These are phyloP conservation scores for Murina feae DNA, from an alignment of 2,113 vertebrate species.

Conservation along the genomic window DNA sequence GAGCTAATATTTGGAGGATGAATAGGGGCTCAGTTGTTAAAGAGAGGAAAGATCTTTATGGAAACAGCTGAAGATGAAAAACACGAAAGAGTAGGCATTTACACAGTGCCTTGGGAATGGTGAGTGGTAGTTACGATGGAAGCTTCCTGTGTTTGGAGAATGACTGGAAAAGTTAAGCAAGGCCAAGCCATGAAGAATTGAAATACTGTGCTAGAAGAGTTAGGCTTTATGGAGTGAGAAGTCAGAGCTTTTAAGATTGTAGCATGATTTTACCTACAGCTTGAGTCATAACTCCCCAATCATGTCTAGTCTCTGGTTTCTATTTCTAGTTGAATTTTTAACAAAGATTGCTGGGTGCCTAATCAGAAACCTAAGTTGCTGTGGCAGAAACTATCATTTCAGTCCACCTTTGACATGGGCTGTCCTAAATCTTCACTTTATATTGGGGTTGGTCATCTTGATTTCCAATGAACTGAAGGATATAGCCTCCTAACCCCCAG, in stretches of 20 bases:
- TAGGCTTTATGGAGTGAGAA: background rate
- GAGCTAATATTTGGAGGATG: background rate
- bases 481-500: background rate
- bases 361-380: background rate
- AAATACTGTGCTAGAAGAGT: background rate
- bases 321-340: background rate
- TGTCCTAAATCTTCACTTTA: background rate
- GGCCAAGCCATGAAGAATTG: background rate
- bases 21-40: background rate
- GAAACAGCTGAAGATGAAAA: background rate
- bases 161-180: background rate
- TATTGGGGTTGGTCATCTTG: no score
- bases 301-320: background rate
- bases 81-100: no score
- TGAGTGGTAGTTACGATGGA: background rate
- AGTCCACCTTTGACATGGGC: background rate
- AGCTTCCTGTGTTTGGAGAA: background rate
- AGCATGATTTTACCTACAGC: background rate
- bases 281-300: background rate
- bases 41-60: background rate
- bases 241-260: background rate
- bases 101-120: background rate
- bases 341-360: background rate
- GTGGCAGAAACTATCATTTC: background rate
- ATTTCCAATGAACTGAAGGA: background rate